phyloP scores from a whole-genome alignment of 1,140 invertebrate species.

The Venustaconcha ellipsiformis region DNA sequence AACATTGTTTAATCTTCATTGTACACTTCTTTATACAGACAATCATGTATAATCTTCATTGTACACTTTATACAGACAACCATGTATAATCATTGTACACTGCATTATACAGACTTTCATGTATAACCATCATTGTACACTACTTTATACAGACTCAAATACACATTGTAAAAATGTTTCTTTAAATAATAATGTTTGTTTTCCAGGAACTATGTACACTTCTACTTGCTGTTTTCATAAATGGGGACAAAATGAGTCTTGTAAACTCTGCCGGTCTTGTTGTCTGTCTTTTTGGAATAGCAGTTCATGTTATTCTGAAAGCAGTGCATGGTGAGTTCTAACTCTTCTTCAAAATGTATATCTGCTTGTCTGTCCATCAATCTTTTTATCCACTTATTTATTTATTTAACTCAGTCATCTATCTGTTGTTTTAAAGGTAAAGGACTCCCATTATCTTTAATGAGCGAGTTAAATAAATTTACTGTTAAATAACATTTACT shows the following conservation, averaged over 20 bases:
- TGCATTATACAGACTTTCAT: too few species aligned
- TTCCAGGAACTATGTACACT: slow-evolving; percentile 91
- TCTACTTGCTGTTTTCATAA: slow-evolving; percentile 84
- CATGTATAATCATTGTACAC: too few species aligned
- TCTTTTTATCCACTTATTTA: neutral
- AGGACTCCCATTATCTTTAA: neutral
- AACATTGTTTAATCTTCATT: too few species aligned
- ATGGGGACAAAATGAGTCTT: slow-evolving; percentile 85
- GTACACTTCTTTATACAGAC: too few species aligned
- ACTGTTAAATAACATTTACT: neutral
- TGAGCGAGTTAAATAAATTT: neutral
- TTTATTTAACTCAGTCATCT: neutral
- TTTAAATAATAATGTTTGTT: slow-evolving; percentile 35
- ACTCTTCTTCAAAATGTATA: neutral
- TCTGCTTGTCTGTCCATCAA: neutral
- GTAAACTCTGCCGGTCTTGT: slow-evolving; percentile 89
- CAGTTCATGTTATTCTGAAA: slow-evolving; percentile 87
- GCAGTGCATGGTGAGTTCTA: slow-evolving; percentile 54
- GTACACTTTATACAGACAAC: too few species aligned
- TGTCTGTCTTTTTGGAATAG: slow-evolving; percentile 90
- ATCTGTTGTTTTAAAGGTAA: neutral
- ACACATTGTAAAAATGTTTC: too few species aligned
- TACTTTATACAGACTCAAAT: too few species aligned
- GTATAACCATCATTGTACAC: too few species aligned
- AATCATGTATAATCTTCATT: too few species aligned